phyloP scores from a whole-genome alignment of 2,113 vertebrate species.

The Psilopsiagon aurifrons region DNA sequence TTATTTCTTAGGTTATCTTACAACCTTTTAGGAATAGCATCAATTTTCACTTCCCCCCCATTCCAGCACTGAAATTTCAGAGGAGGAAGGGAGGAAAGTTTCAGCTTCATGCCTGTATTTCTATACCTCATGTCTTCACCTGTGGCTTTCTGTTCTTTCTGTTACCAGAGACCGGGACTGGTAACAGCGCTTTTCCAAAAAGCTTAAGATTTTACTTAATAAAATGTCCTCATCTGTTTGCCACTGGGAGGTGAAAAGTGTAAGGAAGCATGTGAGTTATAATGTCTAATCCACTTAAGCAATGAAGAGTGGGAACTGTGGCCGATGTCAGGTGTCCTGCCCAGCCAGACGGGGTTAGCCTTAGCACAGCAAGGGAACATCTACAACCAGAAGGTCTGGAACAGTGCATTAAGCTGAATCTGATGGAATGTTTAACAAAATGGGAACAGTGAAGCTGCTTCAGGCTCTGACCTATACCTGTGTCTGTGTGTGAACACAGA shows the following conservation, averaged over 20 bases:
- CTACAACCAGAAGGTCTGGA: background rate
- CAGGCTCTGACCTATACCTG: background rate
- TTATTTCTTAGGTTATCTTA: background rate
- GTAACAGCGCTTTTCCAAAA: background rate
- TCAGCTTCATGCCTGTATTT: background rate
- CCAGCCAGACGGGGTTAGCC: background rate
- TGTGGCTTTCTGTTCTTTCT: background rate
- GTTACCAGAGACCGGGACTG: background rate
- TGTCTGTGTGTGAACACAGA: background rate
- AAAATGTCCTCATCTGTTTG: background rate
- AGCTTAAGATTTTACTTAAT: background rate
- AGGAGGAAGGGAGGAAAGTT: background rate
- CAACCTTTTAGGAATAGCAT: background rate
- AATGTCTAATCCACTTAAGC: background rate
- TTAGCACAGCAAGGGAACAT: background rate
- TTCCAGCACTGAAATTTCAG: background rate
- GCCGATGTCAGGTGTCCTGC: background rate
- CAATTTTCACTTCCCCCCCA: background rate
- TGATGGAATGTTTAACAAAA: background rate
- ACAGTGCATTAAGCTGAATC: background rate
- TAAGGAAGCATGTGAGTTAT: background rate
- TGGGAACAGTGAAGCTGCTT: rapidly evolving
- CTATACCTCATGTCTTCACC: background rate
- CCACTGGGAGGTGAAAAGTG: background rate
- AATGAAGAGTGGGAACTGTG: background rate